Conservation (phyloP, 1,140 invertebrate genomes). For the Cheumatopsyche charites region DNA sequence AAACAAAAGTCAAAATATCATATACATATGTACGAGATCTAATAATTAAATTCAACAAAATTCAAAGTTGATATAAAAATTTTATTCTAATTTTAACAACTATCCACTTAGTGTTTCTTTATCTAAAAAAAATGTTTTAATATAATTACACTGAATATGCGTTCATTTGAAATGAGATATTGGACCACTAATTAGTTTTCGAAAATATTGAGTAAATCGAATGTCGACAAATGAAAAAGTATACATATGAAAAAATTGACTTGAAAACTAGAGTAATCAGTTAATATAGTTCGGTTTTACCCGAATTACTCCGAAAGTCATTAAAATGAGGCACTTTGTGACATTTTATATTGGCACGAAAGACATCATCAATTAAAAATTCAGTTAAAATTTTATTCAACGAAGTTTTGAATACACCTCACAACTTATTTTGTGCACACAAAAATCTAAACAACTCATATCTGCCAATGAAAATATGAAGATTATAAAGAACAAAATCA, state of each 20-base stretch:
- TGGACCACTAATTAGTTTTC: conserved; percentile 22
- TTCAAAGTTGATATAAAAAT: not conserved
- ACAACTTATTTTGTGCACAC: too few relatives aligned
- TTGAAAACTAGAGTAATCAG: too few relatives aligned
- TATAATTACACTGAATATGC: not conserved
- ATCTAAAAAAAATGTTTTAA: too few relatives aligned
- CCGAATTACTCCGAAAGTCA: too few relatives aligned
- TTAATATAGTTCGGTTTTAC: too few relatives aligned
- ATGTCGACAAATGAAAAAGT: too few relatives aligned
- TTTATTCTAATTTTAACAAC: too few relatives aligned
- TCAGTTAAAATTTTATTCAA: not conserved
- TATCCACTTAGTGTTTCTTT: too few relatives aligned
- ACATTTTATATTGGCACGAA: conserved; percentile 22
- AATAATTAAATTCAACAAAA: not conserved
- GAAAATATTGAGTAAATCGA: too few relatives aligned
- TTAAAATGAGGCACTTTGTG: conserved; percentile 22
- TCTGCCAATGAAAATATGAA: conserved; percentile 26
- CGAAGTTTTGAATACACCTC: conserved; percentile 1
- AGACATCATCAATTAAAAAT: conserved; percentile 1
- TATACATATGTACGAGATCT: not conserved
- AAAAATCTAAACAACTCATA: not conserved
- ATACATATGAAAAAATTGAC: too few relatives aligned
- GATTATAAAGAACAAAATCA: conserved; percentile 37
- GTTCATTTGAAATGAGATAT: conserved; percentile 13
- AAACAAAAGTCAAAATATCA: too few relatives aligned